Evolutionary conservation across 1,140 invertebrate species (phyloP), one percentile per base, ranked within the genome.

Genomic region (Argopecten irradians): DNA sequence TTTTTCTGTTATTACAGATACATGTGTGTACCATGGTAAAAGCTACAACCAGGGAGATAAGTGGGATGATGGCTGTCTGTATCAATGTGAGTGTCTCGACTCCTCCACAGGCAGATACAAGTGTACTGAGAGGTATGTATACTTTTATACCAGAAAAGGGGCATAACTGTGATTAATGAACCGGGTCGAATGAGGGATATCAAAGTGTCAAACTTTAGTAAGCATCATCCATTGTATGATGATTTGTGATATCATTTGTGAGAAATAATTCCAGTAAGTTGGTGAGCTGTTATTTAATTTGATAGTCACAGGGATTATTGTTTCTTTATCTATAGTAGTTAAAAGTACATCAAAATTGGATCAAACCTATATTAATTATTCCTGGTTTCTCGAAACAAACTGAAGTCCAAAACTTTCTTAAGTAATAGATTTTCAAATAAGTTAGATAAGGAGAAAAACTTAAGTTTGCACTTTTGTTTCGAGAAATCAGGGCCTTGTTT

Each of bases 51-150:
- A 92, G 43, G 92, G 91, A 36, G 89, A 93, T 85, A 92, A 88
- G 35, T 93, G 93, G 93, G 89, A 92, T n/a, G 93, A 93, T 90
- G 92, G 92, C 3, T 93, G 93, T 85, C 55, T 92, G 28, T 93
- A 89, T 87, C 89, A 85, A 14, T 93, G 93, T 87, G 91, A 92
- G 83, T 93, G 93, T 92, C 55, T 90, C 34, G 92, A 93, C 85
- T 90, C 87, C n/a, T 83, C 71, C 14, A 87, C 71, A 41, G 93
- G 93, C 82, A 86, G 88, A 86, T 93, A 93, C 91, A 91, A 88
- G 85, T 93, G 93, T 89, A 88, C 89, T 34, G 92, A 93, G 86
- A 91, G 88, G 93, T 93, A 87, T 71, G 91, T 88, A 28, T 14
- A 46, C 84, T 86, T 22, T 32, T 35, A 34, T 41, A 3, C 28